These are phyloP conservation scores for Actinernus sp. DNA, from an alignment of 92 coral and sea anemone genomes.

Conservation along the genomic window DNA sequence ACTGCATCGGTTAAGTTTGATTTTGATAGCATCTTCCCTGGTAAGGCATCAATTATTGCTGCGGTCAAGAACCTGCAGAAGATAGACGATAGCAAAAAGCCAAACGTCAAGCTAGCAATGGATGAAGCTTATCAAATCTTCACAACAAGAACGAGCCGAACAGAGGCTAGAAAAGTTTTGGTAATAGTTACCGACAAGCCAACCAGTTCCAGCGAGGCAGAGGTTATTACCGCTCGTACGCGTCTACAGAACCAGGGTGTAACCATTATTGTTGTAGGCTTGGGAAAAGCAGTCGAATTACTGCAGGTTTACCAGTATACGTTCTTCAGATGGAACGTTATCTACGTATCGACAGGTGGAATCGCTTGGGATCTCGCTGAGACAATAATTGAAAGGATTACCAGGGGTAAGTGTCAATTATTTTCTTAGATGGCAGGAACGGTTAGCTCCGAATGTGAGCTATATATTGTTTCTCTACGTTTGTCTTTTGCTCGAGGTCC, in stretches of 20 bases:
- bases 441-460: too few species aligned
- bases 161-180: slow-evolving; percentile 19
- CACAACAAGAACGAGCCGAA: slow-evolving; percentile 10
- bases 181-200: slow-evolving; percentile 19
- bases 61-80: slow-evolving; percentile 1
- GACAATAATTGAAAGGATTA: slow-evolving; percentile 12
- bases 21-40: slow-evolving; percentile 16
- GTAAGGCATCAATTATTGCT: slow-evolving; percentile 5
- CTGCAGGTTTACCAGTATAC: slow-evolving; percentile 7
- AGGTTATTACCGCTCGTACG: slow-evolving; percentile 13
- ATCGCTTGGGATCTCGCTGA: slow-evolving; percentile 1
- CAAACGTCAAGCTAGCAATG: slow-evolving; percentile 5
- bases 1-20: slow-evolving; percentile 11
- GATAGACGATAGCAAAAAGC: background rate
- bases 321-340: slow-evolving; percentile 10
- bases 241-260: slow-evolving; percentile 27
- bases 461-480: too few species aligned
- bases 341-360: background rate
- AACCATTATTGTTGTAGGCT: slow-evolving; percentile 20
- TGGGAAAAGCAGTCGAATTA: slow-evolving; percentile 1
- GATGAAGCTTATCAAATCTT: slow-evolving; percentile 12
- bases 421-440: too few species aligned
- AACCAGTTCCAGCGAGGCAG: slow-evolving; percentile 3
- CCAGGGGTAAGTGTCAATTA: slow-evolving; percentile 28
- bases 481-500: too few species aligned